Evolutionary conservation across 2,888 invertebrate genomes (phyloP), one percentile per base, ranked within the genome.

Genomic region (Criorhina ranunculi): DNA sequence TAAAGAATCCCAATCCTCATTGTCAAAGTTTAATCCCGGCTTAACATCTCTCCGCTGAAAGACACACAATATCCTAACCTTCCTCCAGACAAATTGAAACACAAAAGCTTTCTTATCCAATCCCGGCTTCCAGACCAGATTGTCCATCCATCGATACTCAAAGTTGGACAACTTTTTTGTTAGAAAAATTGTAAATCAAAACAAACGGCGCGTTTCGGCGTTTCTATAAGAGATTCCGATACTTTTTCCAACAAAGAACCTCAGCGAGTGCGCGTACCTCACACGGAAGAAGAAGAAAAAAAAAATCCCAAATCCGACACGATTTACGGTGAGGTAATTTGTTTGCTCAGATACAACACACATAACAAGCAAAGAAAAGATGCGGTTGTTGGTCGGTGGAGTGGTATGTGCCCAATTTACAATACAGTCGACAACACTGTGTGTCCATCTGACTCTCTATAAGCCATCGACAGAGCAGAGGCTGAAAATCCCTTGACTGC

Each of bases 251-350:
- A 76, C 66, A 67, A 67, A 76, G 67, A 66, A 51, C 19, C n/a
- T n/a, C 40, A 60, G 17, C 40, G 40, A 59, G 62, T 46, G 57
- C 60, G 49, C 19, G n/a, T n/a, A n/a, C n/a, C n/a, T n/a, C n/a
- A 24, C 12, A 31, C 46, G 35, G 51, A 55, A 17, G 8, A 49
- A 19, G n/a, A 62, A 44, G 19, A 60, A 15, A 24, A 24, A 24
- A 24, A 24, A 24, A 24, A 1, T 24, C 24, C 44, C 9, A 19
- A 15, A 46, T 11, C 31, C 66, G 46, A 73, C 64, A 73, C 64
- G 59, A 60, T 66, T 79, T 64, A 59, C 69, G 64, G 81, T 82
- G 82, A 77, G 82, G 72, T 82, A 78, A 82, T 78, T 82, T 82
- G 82, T 82, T 82, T 82, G 72, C 72, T 67, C 67, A 77, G 60